Evolutionary conservation across 2,797 vertebrate species (phyloP).

Genomic region (Holocentrus rufus): DNA sequence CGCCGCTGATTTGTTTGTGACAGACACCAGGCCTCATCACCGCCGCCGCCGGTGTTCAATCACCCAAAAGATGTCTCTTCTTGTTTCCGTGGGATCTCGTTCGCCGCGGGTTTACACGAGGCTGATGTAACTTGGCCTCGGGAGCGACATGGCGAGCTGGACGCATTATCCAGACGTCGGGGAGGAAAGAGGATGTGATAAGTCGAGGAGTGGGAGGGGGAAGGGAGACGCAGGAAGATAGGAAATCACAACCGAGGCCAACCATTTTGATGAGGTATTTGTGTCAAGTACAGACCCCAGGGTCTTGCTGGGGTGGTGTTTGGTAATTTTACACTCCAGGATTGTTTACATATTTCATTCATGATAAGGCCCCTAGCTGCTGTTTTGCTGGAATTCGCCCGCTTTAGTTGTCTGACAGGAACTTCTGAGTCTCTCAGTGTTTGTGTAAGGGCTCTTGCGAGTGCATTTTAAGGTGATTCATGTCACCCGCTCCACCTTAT

Average conservation of each 20-base stretch:
- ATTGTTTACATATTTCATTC: slow-evolving; percentile 75
- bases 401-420: slow-evolving; percentile 54
- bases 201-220: slow-evolving; percentile 46
- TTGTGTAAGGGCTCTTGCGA: no score
- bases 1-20: slow-evolving; percentile 32
- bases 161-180: slow-evolving; percentile 59
- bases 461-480: no score
- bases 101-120: background rate
- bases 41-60: background rate
- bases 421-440: slow-evolving; percentile 14
- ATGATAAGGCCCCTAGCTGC: slow-evolving; percentile 62
- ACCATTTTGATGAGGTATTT: slow-evolving; percentile 71
- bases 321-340: slow-evolving; percentile 58
- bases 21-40: slow-evolving; percentile 35
- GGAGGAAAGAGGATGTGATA: slow-evolving; percentile 65
- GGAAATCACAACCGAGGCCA: slow-evolving; percentile 63
- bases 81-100: slow-evolving; percentile 5
- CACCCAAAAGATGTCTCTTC: background rate
- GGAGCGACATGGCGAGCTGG: slow-evolving; percentile 37
- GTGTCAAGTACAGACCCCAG: slow-evolving; percentile 58
- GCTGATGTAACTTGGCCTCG: slow-evolving; percentile 45
- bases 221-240: slow-evolving; percentile 57
- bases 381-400: slow-evolving; percentile 63
- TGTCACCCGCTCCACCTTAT: no score
- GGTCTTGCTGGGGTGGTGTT: slow-evolving; percentile 64